Evolutionary conservation across 92 coral and sea anemone species (phyloP).

Genomic region (Heteractis magnifica): DNA sequence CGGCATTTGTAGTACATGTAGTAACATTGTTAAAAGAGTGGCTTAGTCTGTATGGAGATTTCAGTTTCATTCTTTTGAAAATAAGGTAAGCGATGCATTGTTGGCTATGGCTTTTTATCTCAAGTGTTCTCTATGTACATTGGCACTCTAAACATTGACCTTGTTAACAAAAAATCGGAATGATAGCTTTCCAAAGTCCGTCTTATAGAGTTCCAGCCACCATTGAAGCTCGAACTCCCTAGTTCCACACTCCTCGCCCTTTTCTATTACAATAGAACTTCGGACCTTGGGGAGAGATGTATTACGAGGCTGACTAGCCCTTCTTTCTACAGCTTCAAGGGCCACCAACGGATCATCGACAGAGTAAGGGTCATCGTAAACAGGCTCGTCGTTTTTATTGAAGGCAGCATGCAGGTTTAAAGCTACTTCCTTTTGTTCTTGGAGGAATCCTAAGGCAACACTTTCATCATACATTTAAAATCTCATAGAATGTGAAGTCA

Average conservation of each 20-base stretch:
- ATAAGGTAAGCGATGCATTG: no score
- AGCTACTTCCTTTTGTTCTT: not conserved
- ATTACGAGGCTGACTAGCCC: not conserved
- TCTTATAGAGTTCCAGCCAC: not conserved
- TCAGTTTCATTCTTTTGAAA: no score
- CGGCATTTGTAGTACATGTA: no score
- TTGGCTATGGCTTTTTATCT: no score
- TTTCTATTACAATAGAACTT: not conserved
- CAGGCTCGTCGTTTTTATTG: not conserved
- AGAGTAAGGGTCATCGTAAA: not conserved
- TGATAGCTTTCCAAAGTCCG: not conserved
- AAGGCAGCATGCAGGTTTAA: not conserved
- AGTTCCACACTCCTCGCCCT: not conserved
- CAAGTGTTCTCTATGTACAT: no score
- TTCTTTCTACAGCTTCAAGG: not conserved
- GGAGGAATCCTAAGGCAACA: not conserved
- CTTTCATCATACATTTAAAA: slow-evolving; percentile 2
- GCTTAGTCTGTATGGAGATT: no score
- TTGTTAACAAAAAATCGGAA: not conserved
- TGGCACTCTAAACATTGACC: not conserved
- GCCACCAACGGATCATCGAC: not conserved
- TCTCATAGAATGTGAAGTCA: slow-evolving; percentile 3
- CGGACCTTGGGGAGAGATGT: not conserved
- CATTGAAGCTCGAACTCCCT: slow-evolving; percentile 9
- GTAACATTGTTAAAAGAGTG: no score